phyloP scores from a whole-genome alignment of 2,888 invertebrate species.

The Lottia gigantea region DNA sequence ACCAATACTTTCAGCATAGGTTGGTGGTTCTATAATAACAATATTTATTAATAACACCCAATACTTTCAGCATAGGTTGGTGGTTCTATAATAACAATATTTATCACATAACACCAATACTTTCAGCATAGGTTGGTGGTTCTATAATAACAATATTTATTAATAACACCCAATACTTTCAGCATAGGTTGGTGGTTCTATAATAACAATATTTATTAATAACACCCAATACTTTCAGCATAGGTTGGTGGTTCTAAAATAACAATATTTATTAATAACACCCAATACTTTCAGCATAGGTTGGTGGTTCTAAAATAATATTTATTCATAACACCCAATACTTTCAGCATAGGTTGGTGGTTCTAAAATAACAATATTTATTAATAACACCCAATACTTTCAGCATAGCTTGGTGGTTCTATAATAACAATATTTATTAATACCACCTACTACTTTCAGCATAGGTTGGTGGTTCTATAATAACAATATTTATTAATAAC shows the following conservation, averaged over 20 bases:
- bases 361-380: slow-evolving; percentile 46
- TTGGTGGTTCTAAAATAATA: no score
- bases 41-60: slow-evolving; percentile 47
- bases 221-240: slow-evolving; percentile 68
- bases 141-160: slow-evolving; percentile 45
- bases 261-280: background rate
- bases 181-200: slow-evolving; percentile 70
- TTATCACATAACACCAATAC: slow-evolving; percentile 66
- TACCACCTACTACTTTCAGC: no score
- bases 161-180: slow-evolving; percentile 66
- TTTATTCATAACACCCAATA: slow-evolving; percentile 55
- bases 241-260: slow-evolving; percentile 69
- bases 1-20: slow-evolving; percentile 69
- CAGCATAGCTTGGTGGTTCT: slow-evolving; percentile 70
- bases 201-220: slow-evolving; percentile 8
- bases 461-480: no score
- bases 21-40: slow-evolving; percentile 66
- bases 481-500: no score
- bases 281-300: no score
- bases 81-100: slow-evolving; percentile 58
- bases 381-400: slow-evolving; percentile 64
- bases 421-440: slow-evolving; percentile 10
- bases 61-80: slow-evolving; percentile 70
- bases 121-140: slow-evolving; percentile 70
- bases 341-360: slow-evolving; percentile 70